phyloP scores from a whole-genome alignment of 2,113 vertebrate genomes.

The Elephas maximus region DNA sequence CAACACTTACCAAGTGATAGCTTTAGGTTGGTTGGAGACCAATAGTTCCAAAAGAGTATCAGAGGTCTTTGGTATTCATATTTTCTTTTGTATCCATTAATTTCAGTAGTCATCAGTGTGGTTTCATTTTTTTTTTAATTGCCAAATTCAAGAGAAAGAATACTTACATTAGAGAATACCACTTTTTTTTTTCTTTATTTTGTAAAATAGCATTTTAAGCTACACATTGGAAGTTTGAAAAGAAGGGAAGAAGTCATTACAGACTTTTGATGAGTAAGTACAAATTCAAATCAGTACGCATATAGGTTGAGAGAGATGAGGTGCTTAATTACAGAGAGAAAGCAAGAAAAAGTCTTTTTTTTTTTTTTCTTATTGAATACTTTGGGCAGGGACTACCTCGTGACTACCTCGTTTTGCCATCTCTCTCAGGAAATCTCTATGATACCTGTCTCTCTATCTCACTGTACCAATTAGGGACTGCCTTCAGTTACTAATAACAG shows the following conservation, averaged over 20 bases:
- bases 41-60: not conserved
- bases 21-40: not conserved
- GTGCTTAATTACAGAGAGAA: not conserved
- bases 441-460: not conserved
- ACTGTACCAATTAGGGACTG: not conserved
- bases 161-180: not conserved
- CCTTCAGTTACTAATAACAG: not conserved
- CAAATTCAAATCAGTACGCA: not conserved
- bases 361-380: not conserved
- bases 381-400: not conserved
- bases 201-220: constrained; percentile 24
- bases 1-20: not conserved
- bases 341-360: not conserved
- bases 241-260: not conserved
- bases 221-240: not conserved
- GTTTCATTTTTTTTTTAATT: not conserved
- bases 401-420: not conserved
- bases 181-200: too few relatives aligned
- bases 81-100: not conserved
- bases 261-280: constrained; percentile 2
- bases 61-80: not conserved
- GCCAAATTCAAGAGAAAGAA: constrained; percentile 32
- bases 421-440: not conserved
- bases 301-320: not conserved
- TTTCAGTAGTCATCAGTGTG: not conserved